Conservation (phyloP, 2,888 invertebrate species). For the Ennomos quercinarius region DNA sequence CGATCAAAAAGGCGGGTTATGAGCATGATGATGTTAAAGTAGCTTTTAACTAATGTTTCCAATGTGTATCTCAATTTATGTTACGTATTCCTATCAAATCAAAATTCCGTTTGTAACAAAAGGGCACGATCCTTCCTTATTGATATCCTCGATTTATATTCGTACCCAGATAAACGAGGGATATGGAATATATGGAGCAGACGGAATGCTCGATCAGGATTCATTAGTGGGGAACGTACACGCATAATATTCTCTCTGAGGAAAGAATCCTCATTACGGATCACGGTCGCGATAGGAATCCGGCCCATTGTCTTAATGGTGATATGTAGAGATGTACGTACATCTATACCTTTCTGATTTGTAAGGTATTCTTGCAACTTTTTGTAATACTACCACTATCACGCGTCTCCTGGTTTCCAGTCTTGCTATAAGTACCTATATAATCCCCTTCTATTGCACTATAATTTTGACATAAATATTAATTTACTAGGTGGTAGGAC, state of each 20-base stretch:
- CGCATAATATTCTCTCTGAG: conserved; percentile 38
- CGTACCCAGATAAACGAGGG: neutral
- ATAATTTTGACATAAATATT: too few relatives aligned
- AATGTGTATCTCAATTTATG: neutral
- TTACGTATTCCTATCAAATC: too few relatives aligned
- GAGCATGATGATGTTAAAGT: too few relatives aligned
- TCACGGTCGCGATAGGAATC: conserved; percentile 46
- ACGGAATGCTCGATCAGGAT: conserved; percentile 25
- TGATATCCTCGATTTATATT: conserved; percentile 4
- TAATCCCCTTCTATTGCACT: too few relatives aligned
- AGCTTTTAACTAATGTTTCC: too few relatives aligned
- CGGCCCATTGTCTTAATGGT: conserved; percentile 59
- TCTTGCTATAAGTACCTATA: too few relatives aligned
- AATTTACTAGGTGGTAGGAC: too few relatives aligned
- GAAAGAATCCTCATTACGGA: conserved; percentile 65
- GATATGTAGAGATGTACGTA: conserved; percentile 24
- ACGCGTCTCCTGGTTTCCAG: too few relatives aligned
- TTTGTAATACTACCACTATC: too few relatives aligned
- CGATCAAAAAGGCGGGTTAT: too few relatives aligned
- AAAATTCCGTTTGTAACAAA: too few relatives aligned
- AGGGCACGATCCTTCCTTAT: neutral
- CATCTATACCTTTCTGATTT: neutral
- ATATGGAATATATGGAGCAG: neutral
- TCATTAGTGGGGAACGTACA: conserved; percentile 34
- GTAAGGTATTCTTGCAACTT: too few relatives aligned